phyloP scores from a whole-genome alignment of 53 echinoderm and acorn worm genomes.

The Arbacia lixula region DNA sequence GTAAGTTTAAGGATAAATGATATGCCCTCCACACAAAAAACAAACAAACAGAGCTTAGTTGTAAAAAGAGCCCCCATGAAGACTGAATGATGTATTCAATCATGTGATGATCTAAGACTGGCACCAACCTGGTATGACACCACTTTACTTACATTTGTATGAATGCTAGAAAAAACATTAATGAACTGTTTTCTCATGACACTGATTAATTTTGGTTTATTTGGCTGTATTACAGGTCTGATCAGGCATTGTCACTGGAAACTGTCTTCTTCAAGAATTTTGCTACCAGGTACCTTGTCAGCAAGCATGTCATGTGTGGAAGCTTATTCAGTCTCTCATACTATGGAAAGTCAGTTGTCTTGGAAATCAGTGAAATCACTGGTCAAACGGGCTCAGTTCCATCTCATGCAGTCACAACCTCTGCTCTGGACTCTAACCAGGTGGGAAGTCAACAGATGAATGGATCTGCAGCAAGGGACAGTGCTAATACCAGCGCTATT shows the following conservation, averaged over 20 bases:
- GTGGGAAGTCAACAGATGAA: too few relatives aligned
- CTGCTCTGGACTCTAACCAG: not conserved
- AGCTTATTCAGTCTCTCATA: slow-evolving; percentile 70
- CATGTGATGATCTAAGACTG: too few relatives aligned
- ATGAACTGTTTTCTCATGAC: too few relatives aligned
- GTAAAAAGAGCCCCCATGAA: too few relatives aligned
- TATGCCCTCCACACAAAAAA: too few relatives aligned
- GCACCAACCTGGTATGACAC: too few relatives aligned
- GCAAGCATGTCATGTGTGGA: slow-evolving; percentile 64
- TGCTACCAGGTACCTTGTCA: slow-evolving; percentile 53
- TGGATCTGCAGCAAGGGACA: slow-evolving; percentile 10
- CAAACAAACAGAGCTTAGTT: too few relatives aligned
- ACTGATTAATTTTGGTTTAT: too few relatives aligned
- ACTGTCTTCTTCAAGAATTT: slow-evolving; percentile 60
- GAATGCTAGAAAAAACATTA: too few relatives aligned
- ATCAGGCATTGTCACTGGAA: slow-evolving; percentile 12
- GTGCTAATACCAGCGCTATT: not conserved
- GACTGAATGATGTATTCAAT: too few relatives aligned
- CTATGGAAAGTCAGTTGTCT: slow-evolving; percentile 81
- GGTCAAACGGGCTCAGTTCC: not conserved
- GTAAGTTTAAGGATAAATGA: too few relatives aligned
- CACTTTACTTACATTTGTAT: too few relatives aligned
- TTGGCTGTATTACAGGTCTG: slow-evolving; percentile 63
- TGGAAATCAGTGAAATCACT: slow-evolving; percentile 56
- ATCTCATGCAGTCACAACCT: not conserved